Conservation (phyloP, 2,797 vertebrate genomes). For the Hemibagrus guttatus region DNA sequence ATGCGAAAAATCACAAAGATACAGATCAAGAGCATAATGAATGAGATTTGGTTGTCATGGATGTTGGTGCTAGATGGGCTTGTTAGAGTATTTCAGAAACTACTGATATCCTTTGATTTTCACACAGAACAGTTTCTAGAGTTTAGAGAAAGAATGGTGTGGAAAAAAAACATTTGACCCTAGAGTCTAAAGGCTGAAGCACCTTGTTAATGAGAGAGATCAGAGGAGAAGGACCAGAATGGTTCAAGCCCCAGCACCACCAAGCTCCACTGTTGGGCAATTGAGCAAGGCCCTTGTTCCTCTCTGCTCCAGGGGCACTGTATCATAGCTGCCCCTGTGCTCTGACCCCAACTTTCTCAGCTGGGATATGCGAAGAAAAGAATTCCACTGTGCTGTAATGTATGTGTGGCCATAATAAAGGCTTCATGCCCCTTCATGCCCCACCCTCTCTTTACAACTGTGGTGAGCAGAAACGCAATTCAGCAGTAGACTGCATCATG, state of each 20-base stretch:
- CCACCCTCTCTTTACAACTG: too few relatives aligned
- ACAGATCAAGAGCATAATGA: not conserved
- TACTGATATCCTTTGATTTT: not conserved
- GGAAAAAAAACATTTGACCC: not conserved
- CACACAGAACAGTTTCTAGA: not conserved
- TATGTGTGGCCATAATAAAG: too few relatives aligned
- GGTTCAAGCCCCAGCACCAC: too few relatives aligned
- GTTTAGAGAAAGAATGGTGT: not conserved
- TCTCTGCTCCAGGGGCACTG: too few relatives aligned
- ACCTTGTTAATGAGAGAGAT: not conserved
- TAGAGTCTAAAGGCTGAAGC: not conserved
- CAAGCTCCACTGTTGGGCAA: too few relatives aligned
- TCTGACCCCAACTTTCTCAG: too few relatives aligned
- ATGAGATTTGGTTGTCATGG: not conserved
- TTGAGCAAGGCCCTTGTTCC: too few relatives aligned
- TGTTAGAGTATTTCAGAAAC: not conserved
- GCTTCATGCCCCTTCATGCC: too few relatives aligned
- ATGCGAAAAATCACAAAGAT: not conserved
- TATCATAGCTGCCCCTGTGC: too few relatives aligned
- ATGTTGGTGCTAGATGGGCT: not conserved
- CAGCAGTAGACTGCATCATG: not conserved
- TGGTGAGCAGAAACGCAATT: not conserved
- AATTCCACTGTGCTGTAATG: too few relatives aligned
- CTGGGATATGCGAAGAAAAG: too few relatives aligned
- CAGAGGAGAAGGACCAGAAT: not conserved